Evolutionary conservation across 2,797 vertebrate genomes (phyloP).

Genomic region (Semaprochilodus insignis): DNA sequence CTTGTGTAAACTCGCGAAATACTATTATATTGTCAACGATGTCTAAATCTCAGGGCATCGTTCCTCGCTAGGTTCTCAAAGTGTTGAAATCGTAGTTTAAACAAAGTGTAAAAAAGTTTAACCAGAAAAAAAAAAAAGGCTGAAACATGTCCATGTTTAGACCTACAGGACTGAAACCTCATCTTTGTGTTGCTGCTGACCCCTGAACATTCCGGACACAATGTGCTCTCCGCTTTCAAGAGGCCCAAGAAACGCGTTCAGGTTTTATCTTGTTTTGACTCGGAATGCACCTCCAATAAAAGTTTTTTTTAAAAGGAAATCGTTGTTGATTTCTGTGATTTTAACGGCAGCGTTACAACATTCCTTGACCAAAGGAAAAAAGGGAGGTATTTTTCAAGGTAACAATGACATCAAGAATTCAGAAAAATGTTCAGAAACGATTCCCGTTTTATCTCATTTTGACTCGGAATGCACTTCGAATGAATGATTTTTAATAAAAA

Average conservation of each 20-base stretch:
- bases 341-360: too few relatives aligned
- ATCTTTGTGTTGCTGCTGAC: slow-evolving; percentile 3
- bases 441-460: too few relatives aligned
- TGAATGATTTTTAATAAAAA: too few relatives aligned
- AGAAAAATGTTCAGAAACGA: too few relatives aligned
- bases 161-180: slow-evolving; percentile 30
- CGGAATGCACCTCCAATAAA: neutral
- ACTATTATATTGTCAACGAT: slow-evolving; percentile 68
- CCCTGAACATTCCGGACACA: slow-evolving; percentile 20
- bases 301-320: too few relatives aligned
- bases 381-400: too few relatives aligned
- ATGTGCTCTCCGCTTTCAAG: slow-evolving; percentile 7
- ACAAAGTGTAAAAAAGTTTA: slow-evolving; percentile 45
- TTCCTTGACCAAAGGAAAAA: too few relatives aligned
- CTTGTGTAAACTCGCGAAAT: slow-evolving; percentile 73
- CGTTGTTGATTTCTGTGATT: too few relatives aligned
- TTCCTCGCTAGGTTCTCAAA: slow-evolving; percentile 67
- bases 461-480: too few relatives aligned
- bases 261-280: neutral
- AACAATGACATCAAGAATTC: too few relatives aligned
- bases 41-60: slow-evolving; percentile 64
- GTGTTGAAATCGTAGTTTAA: slow-evolving; percentile 60
- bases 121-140: slow-evolving; percentile 6
- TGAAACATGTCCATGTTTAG: slow-evolving; percentile 58
- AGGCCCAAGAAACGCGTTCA: neutral